These are phyloP conservation scores for Eucriotettix oculatus DNA, from an alignment of 2,888 invertebrate species.

Conservation along the genomic window DNA sequence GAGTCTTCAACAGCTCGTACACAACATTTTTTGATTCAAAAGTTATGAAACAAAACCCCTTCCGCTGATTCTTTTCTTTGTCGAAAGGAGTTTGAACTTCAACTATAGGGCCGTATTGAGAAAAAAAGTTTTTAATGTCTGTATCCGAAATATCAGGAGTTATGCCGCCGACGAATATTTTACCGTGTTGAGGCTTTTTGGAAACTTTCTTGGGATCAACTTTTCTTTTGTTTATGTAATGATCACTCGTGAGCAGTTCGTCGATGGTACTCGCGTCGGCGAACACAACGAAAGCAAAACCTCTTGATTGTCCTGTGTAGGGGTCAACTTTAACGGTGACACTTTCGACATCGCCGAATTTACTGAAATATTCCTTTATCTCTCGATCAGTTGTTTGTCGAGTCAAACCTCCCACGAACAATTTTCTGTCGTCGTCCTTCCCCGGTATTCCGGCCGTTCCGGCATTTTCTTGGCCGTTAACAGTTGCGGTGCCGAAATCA, in stretches of 20 bases:
- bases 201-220: conserved; percentile 48
- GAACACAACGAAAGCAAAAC: conserved; percentile 49
- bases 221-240: conserved; percentile 42
- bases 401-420: conserved; percentile 46
- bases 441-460: conserved; percentile 23
- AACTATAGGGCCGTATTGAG: conserved; percentile 40
- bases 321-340: conserved; percentile 45
- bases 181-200: conserved; percentile 40
- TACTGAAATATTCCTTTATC: conserved; percentile 41
- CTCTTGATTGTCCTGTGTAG: conserved; percentile 41
- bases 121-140: conserved; percentile 40
- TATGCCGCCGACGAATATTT: conserved; percentile 47
- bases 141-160: conserved; percentile 41
- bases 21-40: conserved; percentile 43
- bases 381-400: conserved; percentile 42
- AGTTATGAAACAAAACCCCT: conserved; percentile 48
- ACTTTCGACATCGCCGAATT: conserved; percentile 43
- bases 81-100: conserved; percentile 49
- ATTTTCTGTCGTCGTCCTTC: conserved; percentile 36
- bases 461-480: conserved; percentile 7
- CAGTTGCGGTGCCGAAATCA: conserved; percentile 5
- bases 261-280: conserved; percentile 36
- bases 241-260: conserved; percentile 34
- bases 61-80: conserved; percentile 42
- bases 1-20: conserved; percentile 35